Evolutionary conservation across 2,113 vertebrate species (phyloP).

Genomic region (Megaceryle torquata): DNA sequence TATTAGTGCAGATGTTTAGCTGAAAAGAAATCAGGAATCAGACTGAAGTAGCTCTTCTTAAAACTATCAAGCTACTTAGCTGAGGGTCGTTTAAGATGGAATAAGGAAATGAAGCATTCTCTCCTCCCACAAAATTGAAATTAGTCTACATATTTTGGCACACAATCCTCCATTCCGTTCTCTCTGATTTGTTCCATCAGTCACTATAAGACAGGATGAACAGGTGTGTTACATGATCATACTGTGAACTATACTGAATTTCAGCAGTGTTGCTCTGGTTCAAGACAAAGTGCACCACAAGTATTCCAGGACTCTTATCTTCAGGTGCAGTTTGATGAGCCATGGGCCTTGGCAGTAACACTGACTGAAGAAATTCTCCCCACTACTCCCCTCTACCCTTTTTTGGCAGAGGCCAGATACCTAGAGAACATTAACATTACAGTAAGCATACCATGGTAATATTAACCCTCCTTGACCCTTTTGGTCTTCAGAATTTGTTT

Average conservation of each 20-base stretch:
- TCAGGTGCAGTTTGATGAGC: background rate
- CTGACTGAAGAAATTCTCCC: background rate
- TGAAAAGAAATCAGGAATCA: background rate
- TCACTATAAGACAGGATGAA: background rate
- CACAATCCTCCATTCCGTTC: background rate
- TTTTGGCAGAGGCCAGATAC: background rate
- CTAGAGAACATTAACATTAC: background rate
- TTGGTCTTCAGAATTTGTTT: background rate
- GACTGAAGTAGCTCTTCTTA: background rate
- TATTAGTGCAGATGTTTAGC: background rate
- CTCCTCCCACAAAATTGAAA: background rate
- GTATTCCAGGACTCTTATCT: background rate
- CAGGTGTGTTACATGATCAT: background rate
- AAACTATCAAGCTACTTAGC: background rate
- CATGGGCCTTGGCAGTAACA: fast-evolving
- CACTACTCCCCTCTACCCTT: background rate
- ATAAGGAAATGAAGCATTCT: background rate
- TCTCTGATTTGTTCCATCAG: background rate
- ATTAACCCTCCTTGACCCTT: background rate
- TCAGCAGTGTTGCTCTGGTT: background rate
- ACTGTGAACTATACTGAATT: background rate
- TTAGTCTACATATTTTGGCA: background rate
- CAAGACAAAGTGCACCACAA: background rate
- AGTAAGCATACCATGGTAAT: background rate
- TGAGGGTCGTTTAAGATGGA: background rate